Evolutionary conservation across 2,888 invertebrate species (phyloP), one percentile per base, ranked within the genome.

Genomic region (Stenodera caucasica): DNA sequence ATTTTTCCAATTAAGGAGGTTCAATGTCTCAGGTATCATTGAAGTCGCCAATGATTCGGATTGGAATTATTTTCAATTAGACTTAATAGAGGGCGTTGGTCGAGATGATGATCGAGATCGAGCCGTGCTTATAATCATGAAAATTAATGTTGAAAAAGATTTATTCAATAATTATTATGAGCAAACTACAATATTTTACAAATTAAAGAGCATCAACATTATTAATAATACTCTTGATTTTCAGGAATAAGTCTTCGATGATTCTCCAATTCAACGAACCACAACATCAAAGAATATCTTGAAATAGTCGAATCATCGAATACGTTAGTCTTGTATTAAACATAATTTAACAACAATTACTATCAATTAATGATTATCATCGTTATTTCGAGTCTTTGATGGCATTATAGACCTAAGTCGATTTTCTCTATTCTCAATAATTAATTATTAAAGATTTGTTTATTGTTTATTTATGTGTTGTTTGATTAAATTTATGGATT

Each of bases 351-450:
- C 75, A 77, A 78, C 76, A 75, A 73, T 75, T 72, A 70, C 72
- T 75, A 73, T 75, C 23, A 45, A 61, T 73, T 77, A 78, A 73
- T 79, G 79, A 79, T 78, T 79, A 79, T 78, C 78, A 76, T 78
- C 76, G 76, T 75, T 78, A 75, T 77, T 75, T 68, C 57, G 55
- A 65, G 61, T 67, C 64, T 61, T 64, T 45, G 35, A 64, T 35
- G 53, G 51, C 29, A 54, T 29, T 30, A 23, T 23, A 45, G 30
- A 53, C 32, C 11, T 40, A 29, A 29, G 35, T 21, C 26, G 35
- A 11, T 21, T 55, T 21, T 55, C 18, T 50, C 21, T 49, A 33
- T 55, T 49, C 8, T 49, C 15, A 49, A 59, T 8, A 51, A 35
- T 57, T 50, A 40, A 21, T 4, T 40, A 15, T 18, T 37, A 15